These are phyloP conservation scores for Maconellicoccus hirsutus DNA, from an alignment of 1,140 invertebrate species.

Conservation along the genomic window DNA sequence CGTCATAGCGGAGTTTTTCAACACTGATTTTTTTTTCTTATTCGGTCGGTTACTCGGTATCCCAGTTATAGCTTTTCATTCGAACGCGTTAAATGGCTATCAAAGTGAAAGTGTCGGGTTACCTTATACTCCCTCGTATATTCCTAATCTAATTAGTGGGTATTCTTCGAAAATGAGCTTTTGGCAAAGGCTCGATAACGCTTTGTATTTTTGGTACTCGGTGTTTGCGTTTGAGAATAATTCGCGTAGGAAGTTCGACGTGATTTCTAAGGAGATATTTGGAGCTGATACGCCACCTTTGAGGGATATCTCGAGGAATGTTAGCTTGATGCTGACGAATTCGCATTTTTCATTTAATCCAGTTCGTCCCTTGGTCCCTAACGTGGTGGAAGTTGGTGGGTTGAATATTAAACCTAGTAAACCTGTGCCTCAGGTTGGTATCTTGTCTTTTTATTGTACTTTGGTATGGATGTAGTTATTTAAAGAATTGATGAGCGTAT, in stretches of 20 bases:
- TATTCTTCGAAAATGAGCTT: background rate
- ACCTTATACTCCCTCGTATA: conserved; percentile 24
- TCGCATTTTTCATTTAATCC: conserved; percentile 41
- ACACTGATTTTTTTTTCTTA: conserved; percentile 27
- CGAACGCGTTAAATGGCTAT: conserved; percentile 46
- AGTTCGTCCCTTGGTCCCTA: conserved; percentile 37
- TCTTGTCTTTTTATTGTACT: background rate
- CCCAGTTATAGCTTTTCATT: conserved; percentile 45
- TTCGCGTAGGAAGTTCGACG: background rate
- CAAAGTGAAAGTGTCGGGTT: conserved; percentile 35
- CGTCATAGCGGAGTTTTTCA: conserved; percentile 32
- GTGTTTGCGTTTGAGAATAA: background rate
- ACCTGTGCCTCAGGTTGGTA: conserved; percentile 28
- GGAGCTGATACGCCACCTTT: conserved; percentile 29
- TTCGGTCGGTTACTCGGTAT: conserved; percentile 32
- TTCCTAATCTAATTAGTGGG: background rate
- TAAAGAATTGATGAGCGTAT: no score
- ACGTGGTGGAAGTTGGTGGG: conserved; percentile 46
- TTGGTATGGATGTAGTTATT: no score
- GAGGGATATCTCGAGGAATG: conserved; percentile 30
- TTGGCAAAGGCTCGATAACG: background rate
- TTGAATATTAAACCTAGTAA: conserved; percentile 37
- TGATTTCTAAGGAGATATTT: background rate
- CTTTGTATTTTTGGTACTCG: background rate
- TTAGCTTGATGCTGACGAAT: conserved; percentile 41